Evolutionary conservation across 1,140 invertebrate species (phyloP).

Genomic region (Cydia strobilella): DNA sequence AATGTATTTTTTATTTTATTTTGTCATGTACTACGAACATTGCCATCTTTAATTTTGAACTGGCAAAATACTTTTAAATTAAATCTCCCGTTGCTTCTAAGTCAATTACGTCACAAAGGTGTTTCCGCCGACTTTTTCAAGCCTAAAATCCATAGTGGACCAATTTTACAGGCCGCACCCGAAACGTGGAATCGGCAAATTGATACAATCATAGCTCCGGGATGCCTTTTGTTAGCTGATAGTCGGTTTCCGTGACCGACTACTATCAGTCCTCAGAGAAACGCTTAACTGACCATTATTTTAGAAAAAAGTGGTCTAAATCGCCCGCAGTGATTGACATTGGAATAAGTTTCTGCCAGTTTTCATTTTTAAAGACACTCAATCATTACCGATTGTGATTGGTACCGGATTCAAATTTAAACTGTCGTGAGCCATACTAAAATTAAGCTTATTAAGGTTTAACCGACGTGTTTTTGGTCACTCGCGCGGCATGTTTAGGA

Average conservation of each 20-base stretch:
- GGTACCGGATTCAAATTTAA: too few species aligned
- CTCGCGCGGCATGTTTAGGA: too few species aligned
- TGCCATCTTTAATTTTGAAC: too few species aligned
- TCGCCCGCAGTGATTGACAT: not conserved
- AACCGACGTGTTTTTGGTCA: too few species aligned
- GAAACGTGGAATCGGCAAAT: conserved; percentile 7
- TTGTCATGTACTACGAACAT: too few species aligned
- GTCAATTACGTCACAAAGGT: not conserved
- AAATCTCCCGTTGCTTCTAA: not conserved
- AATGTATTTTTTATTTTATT: too few species aligned
- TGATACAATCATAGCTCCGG: conserved; percentile 22
- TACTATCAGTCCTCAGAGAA: conserved; percentile 14
- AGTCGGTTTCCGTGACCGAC: not conserved
- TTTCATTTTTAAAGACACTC: not conserved
- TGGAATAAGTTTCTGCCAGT: not conserved
- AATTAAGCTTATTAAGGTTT: too few species aligned
- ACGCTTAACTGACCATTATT: not conserved
- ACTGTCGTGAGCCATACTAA: too few species aligned
- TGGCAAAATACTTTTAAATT: not conserved
- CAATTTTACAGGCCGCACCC: conserved; percentile 1
- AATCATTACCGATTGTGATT: too few species aligned
- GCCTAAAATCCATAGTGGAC: not conserved
- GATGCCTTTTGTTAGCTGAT: conserved; percentile 22
- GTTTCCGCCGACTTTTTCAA: not conserved
- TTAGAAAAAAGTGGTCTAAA: not conserved